Base-by-base conservation (phyloP, 2,888 invertebrate species). In the Melinopterus prodromus region DNA sequence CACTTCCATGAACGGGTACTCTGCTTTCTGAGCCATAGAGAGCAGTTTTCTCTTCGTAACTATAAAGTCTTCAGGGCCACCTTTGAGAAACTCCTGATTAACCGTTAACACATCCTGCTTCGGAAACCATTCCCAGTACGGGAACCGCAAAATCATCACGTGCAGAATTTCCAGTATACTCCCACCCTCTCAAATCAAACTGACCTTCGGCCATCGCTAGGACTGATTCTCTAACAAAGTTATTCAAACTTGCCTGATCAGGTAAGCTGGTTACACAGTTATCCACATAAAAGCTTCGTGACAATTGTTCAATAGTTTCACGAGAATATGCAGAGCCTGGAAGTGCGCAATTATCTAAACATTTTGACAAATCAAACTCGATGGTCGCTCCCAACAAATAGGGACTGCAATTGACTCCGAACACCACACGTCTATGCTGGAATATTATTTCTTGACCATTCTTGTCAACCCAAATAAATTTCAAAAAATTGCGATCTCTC, bases 311-410 rank as follows among this genome's bases (percentile, higher is more conserved):
- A 12, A 77, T 16, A 9, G 70, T 70, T 14, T 70, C 37, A 16
- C 26, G 26, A 26, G 26, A 37, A 16, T 26, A 26, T 26, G 26
- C 26, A 26, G 26, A 26, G 26, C 26, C 77, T 71, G n/a, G 36
- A 35, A 16, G 14, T 14, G n/a, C 14, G 15, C 15, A 70, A 6
- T 14, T 16, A 12, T 76, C 70, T 9, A 69, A 16, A 12, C 76
- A 77, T 16, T 80, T 71, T 6, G 79, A 15, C 7, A 86, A 79
- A 80, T 85, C 84, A 76, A 83, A 77, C 12, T 83, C 77, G 2
- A 86, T 81, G 0, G 83, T 82, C 0, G 84, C 85, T 0, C 82
- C 84, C 12, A 86, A 80, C 14, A 86, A 69, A 80, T 84, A 86
- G 1, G 84, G 83, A 26, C 26, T 26, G 26, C 26, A 26, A 26